These are phyloP conservation scores for Oplegnathus fasciatus DNA, from an alignment of 2,113 vertebrate genomes.

Conservation along the genomic window DNA sequence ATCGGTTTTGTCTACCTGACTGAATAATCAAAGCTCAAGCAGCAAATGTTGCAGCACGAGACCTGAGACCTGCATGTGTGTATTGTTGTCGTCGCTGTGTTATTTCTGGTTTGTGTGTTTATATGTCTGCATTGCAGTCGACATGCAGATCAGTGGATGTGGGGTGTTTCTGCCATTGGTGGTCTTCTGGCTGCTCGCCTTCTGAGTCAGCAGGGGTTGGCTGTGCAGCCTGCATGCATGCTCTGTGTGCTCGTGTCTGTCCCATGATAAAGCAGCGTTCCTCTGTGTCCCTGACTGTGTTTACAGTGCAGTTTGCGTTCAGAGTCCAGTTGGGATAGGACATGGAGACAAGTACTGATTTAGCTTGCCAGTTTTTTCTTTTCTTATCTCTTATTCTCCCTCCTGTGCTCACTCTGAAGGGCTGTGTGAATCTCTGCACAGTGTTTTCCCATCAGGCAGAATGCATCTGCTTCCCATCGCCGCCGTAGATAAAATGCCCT, in stretches of 20 bases:
- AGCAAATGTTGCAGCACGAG: slow-evolving; percentile 4
- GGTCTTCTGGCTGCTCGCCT: slow-evolving; percentile 24
- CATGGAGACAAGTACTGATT: slow-evolving; percentile 23
- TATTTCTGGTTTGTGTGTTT: slow-evolving; percentile 12
- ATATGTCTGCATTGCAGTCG: slow-evolving; percentile 25
- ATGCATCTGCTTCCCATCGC: slow-evolving; percentile 28
- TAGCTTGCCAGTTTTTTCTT: neutral
- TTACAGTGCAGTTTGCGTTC: slow-evolving; percentile 55
- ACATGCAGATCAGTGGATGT: slow-evolving; percentile 11
- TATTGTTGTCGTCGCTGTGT: neutral
- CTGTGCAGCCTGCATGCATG: slow-evolving; percentile 26
- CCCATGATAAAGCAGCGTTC: slow-evolving; percentile 35
- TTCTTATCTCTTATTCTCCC: slow-evolving; percentile 25
- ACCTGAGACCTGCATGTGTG: neutral
- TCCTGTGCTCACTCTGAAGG: neutral
- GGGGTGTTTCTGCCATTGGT: slow-evolving; percentile 8
- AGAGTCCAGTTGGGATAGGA: slow-evolving; percentile 63
- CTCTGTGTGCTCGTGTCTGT: slow-evolving; percentile 18
- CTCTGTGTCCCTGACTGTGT: slow-evolving; percentile 41
- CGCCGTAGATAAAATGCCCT: slow-evolving; percentile 18
- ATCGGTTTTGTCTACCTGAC: slow-evolving; percentile 18
- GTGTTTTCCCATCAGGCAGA: slow-evolving; percentile 41
- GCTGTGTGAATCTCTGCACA: slow-evolving; percentile 22
- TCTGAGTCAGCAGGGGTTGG: slow-evolving; percentile 48
- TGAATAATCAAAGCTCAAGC: slow-evolving; percentile 24